Base-by-base conservation (phyloP, 2,888 invertebrate species). In the Phasia obesa region DNA sequence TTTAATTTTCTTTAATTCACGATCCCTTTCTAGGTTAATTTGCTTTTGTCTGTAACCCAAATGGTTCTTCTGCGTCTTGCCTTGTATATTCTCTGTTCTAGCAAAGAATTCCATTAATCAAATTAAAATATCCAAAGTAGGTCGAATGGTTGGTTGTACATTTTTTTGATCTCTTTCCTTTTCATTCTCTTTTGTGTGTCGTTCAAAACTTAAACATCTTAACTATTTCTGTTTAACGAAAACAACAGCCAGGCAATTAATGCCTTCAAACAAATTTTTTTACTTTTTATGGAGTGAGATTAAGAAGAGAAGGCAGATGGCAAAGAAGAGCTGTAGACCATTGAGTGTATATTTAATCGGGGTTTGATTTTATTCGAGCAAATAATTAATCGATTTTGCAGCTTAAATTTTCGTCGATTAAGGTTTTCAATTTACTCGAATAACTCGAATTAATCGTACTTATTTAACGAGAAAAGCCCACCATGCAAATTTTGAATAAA, bases 71-170 rank as follows among this genome's bases (percentile, higher is more conserved):
- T 3, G 42, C 51, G 13, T 31, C 17, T 57, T 60, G 15, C 4
- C 23, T 23, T 42, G 15, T 4, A 7, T 42, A 5, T 15, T 60
- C 15, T 25, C 57, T 55, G 0, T 44, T 69, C 11, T 49, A 67
- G 55, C 38, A 27, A 21, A 21, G 21, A 74, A 57, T 70, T 75
- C 49, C 74, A 80, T 80, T 81, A 75, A 81, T 75, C 70, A 81
- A 75, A 81, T 75, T 75, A 70, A 70, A 57, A 65, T 64, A 27
- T 65, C 11, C n/a, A 47, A 21, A 60, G 15, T 42, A 42, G 38
- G 42, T 62, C 11, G 27, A 25, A 25, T 62, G 55, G 69, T 55
- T 38, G 17, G n/a, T 38, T 51, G 60, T 25, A 27, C 11, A 27
- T 4, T 2, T 21, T 49, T 23, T 13, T 17, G 35, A 17, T 44